Percentiles rank a stretch among this genome's conserved stretches.
Evolutionary conservation across 1,140 invertebrate species (phyloP).

Genomic region (Brachionus koreanus): DNA sequence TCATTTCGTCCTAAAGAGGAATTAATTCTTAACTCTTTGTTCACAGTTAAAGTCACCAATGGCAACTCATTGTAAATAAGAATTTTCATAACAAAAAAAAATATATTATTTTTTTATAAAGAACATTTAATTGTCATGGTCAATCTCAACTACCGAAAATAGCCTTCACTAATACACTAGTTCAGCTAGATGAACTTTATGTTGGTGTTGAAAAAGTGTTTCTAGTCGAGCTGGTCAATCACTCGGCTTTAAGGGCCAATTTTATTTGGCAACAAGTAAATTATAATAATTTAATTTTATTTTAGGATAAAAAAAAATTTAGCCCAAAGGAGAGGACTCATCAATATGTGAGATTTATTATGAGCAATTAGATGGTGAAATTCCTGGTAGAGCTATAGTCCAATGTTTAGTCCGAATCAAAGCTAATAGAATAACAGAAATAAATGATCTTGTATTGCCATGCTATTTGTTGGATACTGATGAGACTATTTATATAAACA

Average conservation of each 20-base stretch:
- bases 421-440: neutral
- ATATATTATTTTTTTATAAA: slow-evolving; percentile 45
- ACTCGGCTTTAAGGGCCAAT: neutral
- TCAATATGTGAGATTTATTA: neutral
- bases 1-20: slow-evolving; percentile 48
- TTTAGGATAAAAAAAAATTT: neutral
- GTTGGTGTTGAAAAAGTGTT: slow-evolving; percentile 48
- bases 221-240: slow-evolving; percentile 44
- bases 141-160: slow-evolving; percentile 52
- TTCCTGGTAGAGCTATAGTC: neutral
- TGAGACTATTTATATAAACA: neutral
- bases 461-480: neutral
- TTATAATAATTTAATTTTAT: neutral
- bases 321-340: neutral
- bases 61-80: slow-evolving; percentile 48
- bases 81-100: neutral
- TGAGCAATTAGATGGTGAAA: neutral
- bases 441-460: neutral
- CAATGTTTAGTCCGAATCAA: slow-evolving; percentile 3
- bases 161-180: slow-evolving; percentile 49
- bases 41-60: slow-evolving; percentile 49
- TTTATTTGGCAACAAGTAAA: neutral
- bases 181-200: slow-evolving; percentile 49
- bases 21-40: slow-evolving; percentile 48
- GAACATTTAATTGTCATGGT: slow-evolving; percentile 48